Evolutionary conservation across 2,113 vertebrate species (phyloP), one percentile per base, ranked within the genome.

Genomic region (Trogon surrucura): DNA sequence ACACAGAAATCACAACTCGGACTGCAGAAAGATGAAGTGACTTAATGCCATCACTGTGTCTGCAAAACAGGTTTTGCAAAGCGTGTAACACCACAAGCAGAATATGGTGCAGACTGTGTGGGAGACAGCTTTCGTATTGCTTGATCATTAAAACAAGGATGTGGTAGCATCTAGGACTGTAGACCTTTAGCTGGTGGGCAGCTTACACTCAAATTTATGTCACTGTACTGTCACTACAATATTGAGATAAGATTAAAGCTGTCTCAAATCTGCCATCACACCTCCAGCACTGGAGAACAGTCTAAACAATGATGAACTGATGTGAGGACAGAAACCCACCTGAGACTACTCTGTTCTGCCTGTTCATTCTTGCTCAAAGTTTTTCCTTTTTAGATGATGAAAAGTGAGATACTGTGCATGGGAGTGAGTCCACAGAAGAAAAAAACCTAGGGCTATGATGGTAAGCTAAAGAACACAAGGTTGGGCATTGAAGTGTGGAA

Each of bases 61-160:
- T 82, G 45, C 50, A 85, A 88, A 82, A 25, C 26, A 58, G 20
- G 45, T 64, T 85, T 73, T 78, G 38, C 14, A 61, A 67, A 85
- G 16, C 1, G 0, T 19, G 30, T 23, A 25, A 21, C 44, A 41
- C 14, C 30, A 20, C 48, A 85, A 54, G 26, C 9, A 78, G 27
- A 41, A 18, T n/a, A n/a, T 29, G 50, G 64, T 30, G 34, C 16
- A 66, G 58, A n/a, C 11, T 45, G 14, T 16, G 54, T 9, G 60
- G 53, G 54, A 83, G 17, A 12, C 13, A 36, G 26, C 6, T 45
- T 70, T 82, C 0, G 0, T 21, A 78, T 32, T 0, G 0, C 18
- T 14, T 53, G 21, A 16, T 38, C 5, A 10, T 66, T 44, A 10
- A 70, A 85, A 30, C 3, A 38, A 48, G 22, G 15, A 17, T 56